Conservation (phyloP, 2,797 vertebrate genomes). For the Takifugu ocellatus region DNA sequence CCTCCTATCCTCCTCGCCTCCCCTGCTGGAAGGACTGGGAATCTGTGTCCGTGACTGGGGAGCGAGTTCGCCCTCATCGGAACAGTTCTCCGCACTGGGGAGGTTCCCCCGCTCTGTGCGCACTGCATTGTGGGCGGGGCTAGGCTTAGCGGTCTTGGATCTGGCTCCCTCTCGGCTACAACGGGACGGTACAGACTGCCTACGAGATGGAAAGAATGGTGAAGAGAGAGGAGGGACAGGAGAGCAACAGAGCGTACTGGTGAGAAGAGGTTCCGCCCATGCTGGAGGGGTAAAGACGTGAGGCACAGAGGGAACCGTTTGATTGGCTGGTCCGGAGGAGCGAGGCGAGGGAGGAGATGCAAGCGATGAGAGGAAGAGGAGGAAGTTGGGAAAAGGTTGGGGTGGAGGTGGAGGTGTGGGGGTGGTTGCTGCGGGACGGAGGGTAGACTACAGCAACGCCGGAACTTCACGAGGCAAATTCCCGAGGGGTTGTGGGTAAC, state of each 20-base stretch:
- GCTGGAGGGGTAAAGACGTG: conserved; percentile 9
- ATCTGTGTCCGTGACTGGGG: conserved; percentile 53
- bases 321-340: conserved; percentile 39
- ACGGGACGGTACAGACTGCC: conserved; percentile 60
- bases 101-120: conserved; percentile 43
- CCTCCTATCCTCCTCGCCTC: conserved; percentile 29
- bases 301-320: conserved; percentile 5
- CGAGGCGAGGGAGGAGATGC: conserved; percentile 45
- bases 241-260: conserved; percentile 25
- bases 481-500: conserved; percentile 10
- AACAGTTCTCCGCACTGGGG: conserved; percentile 50
- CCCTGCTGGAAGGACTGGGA: conserved; percentile 41
- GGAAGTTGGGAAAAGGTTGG: conserved; percentile 26
- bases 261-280: conserved; percentile 3
- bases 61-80: conserved; percentile 56
- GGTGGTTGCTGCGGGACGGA: conserved; percentile 22
- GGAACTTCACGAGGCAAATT: conserved; percentile 5
- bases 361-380: conserved; percentile 41
- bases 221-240: conserved; percentile 52
- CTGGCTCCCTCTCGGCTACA: conserved; percentile 55
- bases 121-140: conserved; percentile 50
- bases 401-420: conserved; percentile 26
- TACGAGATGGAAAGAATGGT: conserved; percentile 60
- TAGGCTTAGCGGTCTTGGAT: conserved; percentile 56
- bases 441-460: conserved; percentile 7